Conservation (phyloP, 2,113 vertebrate species). For the Orcinus orca region DNA sequence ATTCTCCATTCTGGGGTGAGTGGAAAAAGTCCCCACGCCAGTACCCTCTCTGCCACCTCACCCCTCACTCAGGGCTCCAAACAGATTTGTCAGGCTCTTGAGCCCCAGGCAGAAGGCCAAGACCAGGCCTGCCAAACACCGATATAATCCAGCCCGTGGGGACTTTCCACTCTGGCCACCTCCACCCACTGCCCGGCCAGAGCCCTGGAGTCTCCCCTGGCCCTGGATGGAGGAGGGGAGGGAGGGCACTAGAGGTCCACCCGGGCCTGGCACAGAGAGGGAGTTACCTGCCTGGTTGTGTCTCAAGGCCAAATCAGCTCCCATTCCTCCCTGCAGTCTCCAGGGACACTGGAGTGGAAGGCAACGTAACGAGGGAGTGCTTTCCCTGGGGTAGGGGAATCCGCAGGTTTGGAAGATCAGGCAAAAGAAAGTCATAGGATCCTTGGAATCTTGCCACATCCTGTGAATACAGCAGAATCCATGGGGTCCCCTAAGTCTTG, state of each 20-base stretch:
- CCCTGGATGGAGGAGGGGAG: not conserved
- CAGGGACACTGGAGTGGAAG: not conserved
- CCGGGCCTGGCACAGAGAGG: not conserved
- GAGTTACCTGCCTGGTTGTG: not conserved
- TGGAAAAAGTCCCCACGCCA: not conserved
- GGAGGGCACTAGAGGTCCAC: not conserved
- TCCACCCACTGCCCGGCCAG: not conserved
- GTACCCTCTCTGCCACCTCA: not conserved
- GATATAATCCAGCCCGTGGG: not conserved
- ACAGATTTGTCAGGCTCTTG: not conserved
- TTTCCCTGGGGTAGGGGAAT: not conserved
- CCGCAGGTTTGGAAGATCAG: not conserved
- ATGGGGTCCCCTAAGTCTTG: not conserved
- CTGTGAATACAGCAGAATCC: not conserved
- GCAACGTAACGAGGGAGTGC: not conserved
- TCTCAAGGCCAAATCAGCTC: not conserved
- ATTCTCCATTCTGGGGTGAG: not conserved
- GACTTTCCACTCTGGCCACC: slow-evolving; percentile 39
- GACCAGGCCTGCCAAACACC: not conserved
- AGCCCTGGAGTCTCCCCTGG: not conserved
- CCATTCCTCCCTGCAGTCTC: not conserved
- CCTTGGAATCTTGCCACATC: not conserved
- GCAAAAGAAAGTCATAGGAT: not conserved
- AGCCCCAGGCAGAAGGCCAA: not conserved
- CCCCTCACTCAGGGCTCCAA: not conserved